Evolutionary conservation across 2,113 vertebrate species (phyloP).

Genomic region (Malurus alboscapulatus): DNA sequence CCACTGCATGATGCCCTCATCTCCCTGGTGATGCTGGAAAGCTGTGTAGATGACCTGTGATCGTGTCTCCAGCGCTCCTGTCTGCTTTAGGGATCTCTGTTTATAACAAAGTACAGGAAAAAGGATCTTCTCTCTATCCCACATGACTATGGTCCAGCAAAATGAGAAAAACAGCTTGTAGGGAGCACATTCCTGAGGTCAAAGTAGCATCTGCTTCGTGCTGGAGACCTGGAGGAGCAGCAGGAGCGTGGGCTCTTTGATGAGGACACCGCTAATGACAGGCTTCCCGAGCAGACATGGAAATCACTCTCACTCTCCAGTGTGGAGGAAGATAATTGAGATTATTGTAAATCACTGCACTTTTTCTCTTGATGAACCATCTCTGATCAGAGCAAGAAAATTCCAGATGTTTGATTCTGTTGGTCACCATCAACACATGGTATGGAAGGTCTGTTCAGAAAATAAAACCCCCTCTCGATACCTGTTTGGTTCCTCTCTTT

Average conservation of each 20-base stretch:
- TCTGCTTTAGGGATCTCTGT: neutral
- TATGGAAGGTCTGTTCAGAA: neutral
- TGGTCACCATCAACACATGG: neutral
- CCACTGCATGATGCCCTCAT: neutral
- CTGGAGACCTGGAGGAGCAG: neutral
- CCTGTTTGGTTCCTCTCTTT: neutral
- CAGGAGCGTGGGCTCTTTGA: neutral
- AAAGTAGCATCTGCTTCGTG: neutral
- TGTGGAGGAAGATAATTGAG: neutral
- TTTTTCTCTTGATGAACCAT: neutral
- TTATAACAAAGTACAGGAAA: neutral
- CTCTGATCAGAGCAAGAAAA: neutral
- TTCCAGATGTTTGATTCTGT: neutral
- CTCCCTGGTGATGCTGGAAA: neutral
- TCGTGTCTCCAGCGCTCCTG: neutral
- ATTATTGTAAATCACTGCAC: neutral
- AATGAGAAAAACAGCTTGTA: neutral
- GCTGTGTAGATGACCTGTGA: neutral
- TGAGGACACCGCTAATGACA: neutral
- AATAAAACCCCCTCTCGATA: neutral
- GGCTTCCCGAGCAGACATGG: accelerated
- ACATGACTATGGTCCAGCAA: neutral
- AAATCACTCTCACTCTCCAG: neutral
- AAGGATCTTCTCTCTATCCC: neutral
- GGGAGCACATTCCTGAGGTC: neutral